These are phyloP conservation scores for Lymantria dispar DNA, from an alignment of 2,888 invertebrate species.

Conservation along the genomic window DNA sequence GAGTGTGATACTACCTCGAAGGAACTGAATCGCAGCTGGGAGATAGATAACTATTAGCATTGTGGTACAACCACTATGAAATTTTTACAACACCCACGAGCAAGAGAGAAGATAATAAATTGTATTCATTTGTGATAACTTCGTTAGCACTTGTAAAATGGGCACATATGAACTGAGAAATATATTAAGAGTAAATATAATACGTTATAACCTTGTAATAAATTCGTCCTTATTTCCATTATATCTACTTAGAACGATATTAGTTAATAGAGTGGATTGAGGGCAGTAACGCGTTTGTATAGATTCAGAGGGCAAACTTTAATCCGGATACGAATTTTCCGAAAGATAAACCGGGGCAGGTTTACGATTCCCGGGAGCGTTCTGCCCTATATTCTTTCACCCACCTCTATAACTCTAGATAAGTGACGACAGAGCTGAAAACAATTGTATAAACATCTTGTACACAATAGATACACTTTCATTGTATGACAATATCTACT, in stretches of 20 bases:
- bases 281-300: slow-evolving; percentile 48
- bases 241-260: slow-evolving; percentile 16
- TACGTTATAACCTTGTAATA: slow-evolving; percentile 9
- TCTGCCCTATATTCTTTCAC: slow-evolving; percentile 31
- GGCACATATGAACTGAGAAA: too few species aligned
- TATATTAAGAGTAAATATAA: too few species aligned
- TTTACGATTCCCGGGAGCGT: slow-evolving; percentile 49
- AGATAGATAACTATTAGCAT: too few species aligned
- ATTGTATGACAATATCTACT: too few species aligned
- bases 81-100: too few species aligned
- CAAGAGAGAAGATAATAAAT: too few species aligned
- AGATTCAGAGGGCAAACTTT: slow-evolving; percentile 46
- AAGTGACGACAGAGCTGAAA: slow-evolving; percentile 10
- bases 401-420: slow-evolving; percentile 16
- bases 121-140: too few species aligned
- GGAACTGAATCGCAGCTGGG: too few species aligned
- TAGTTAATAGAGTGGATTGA: slow-evolving; percentile 32
- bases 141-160: too few species aligned
- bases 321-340: slow-evolving; percentile 65
- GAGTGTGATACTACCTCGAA: too few species aligned
- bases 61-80: too few species aligned
- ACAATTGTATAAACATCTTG: neutral
- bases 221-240: slow-evolving; percentile 19
- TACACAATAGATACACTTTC: too few species aligned
- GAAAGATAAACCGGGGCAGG: slow-evolving; percentile 58